Evolutionary conservation across 30 jellyfish, hydroid and myxozoan species (phyloP), one percentile per base, ranked within the genome.

Genomic region (Chironex yamaguchii): DNA sequence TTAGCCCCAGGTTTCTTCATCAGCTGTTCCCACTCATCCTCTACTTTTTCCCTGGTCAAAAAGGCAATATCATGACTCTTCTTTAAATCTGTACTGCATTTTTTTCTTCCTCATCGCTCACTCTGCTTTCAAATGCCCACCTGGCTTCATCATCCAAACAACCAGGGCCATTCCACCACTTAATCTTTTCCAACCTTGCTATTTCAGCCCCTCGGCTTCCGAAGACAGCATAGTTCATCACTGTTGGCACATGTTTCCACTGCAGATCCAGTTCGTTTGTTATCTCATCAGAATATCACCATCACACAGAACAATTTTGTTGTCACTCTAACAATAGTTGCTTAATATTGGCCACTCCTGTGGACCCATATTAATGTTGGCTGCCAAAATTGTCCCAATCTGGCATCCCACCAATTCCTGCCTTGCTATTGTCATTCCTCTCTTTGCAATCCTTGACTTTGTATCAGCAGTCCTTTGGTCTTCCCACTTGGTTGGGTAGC

Each of bases 311-410:
- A 72, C 74, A 36, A 72, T 52, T 26, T 72, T 50, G 25, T 80
- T 77, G 68, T 77, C 89, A n/a, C 71, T 77, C 89, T 80, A 79
- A 36, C 82, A 62, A 34, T 52, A 23, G 62, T 79, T 62, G 42
- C 29, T 62, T 1, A n/a, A 35, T 2, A 79, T 62, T 26, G 90
- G 90, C 90, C 82, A 63, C 50, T 73, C 36, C 53, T 63, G 36
- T 26, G 65, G 29, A 21, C 74, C 90, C 3, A 35, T 79, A 32
- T 79, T 79, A 12, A 65, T 52, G 53, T 79, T 79, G 4, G 62
- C 70, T 79, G 90, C 90, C 31, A 79, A 22, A 4, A 62, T 79
- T 2, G 90, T 82, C 3, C 82, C 90, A 81, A 79, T 79, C 23
- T 6, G 82, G 29, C 90, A 62, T 62, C 82, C 90, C 3, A 79